A percentile compares a stretch with the other conserved stretches of the same genome.
phyloP scores from a whole-genome alignment of 92 coral and sea anemone species.

The Palythoa heliodiscus region DNA sequence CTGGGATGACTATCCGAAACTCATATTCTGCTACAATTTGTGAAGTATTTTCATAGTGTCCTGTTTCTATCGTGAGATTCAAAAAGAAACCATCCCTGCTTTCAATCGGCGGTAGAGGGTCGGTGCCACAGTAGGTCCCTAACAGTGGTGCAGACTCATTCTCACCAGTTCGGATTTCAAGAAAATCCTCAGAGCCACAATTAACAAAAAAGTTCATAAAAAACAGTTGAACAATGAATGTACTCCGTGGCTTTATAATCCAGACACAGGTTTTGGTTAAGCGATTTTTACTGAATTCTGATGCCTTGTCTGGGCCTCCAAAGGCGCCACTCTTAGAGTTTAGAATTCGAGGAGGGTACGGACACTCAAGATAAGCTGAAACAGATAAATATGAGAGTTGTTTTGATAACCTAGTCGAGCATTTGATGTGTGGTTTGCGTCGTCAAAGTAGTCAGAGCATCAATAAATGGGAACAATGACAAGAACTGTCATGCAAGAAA shows the following conservation, averaged over 20 bases:
- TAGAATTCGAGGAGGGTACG: not conserved
- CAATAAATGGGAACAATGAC: too few relatives aligned
- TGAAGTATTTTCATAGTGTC: not conserved
- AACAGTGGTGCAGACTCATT: constrained; percentile 13
- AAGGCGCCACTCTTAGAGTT: not conserved
- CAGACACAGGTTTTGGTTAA: not conserved
- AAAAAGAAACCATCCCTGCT: not conserved
- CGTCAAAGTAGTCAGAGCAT: too few relatives aligned
- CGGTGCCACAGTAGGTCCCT: not conserved
- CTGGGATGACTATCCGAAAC: not conserved
- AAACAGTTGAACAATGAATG: not conserved
- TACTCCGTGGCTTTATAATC: not conserved
- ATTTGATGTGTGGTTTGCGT: too few relatives aligned
- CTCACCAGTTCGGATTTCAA: constrained; percentile 8
- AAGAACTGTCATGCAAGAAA: too few relatives aligned
- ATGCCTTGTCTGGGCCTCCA: not conserved
- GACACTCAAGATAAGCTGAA: not conserved
- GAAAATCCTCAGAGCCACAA: not conserved
- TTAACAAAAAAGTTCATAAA: not conserved
- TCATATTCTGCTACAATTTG: not conserved
- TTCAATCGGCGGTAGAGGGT: not conserved
- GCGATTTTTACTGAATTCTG: not conserved
- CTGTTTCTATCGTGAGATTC: not conserved
- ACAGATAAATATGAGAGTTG: not conserved
- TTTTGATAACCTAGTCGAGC: not conserved